Conservation (phyloP, 1,140 invertebrate genomes). For the Drosophila navojoa region DNA sequence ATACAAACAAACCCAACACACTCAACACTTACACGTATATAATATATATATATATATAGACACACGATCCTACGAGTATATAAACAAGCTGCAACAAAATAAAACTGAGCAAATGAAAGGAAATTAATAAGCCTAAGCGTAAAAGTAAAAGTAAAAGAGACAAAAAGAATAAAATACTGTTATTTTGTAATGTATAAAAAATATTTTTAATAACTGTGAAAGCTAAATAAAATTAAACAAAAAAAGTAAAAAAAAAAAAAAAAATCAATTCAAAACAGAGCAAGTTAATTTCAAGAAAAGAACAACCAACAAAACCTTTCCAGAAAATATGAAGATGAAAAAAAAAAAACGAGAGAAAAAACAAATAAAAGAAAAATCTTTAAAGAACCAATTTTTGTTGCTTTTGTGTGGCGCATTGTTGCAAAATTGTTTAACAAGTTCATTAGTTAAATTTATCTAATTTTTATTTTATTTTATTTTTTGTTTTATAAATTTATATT, state of each 20-base stretch:
- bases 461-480: conserved; percentile 8
- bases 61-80: conserved; percentile 48
- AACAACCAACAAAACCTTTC: conserved; percentile 64
- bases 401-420: conserved; percentile 58
- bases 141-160: conserved; percentile 63
- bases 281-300: conserved; percentile 57
- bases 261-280: conserved; percentile 65
- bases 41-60: conserved; percentile 13
- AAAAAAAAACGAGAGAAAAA: conserved; percentile 44
- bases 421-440: conserved; percentile 48
- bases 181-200: conserved; percentile 84
- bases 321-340: conserved; percentile 58
- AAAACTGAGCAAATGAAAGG: conserved; percentile 64
- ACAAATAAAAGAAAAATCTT: conserved; percentile 73
- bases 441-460: neutral
- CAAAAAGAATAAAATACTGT: conserved; percentile 80
- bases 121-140: conserved; percentile 78
- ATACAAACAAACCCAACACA: conserved; percentile 36
- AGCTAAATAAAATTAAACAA: conserved; percentile 83
- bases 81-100: conserved; percentile 71
- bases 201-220: conserved; percentile 84
- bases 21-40: conserved; percentile 4
- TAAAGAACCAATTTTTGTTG: conserved; percentile 68
- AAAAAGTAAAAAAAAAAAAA: conserved; percentile 28
- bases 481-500: conserved; percentile 14